Conservation (phyloP, 2,113 vertebrate genomes). For the Physeter macrocephalus region DNA sequence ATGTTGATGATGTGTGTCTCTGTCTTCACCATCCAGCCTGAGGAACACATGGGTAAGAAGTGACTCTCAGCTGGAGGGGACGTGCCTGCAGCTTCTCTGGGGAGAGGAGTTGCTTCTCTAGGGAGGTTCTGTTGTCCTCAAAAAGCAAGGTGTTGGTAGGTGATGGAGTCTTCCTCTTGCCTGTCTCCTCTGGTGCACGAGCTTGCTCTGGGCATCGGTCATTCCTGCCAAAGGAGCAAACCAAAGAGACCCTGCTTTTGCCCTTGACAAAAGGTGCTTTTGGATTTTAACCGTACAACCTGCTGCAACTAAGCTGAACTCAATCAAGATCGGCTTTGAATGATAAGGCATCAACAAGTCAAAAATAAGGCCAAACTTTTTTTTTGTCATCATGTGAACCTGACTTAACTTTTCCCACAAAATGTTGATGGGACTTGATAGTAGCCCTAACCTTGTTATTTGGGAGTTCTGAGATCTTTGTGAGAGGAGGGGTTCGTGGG, state of each 20-base stretch:
- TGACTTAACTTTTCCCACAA: neutral
- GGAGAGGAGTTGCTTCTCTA: neutral
- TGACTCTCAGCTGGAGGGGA: too few species aligned
- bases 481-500: neutral
- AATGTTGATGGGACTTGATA: neutral
- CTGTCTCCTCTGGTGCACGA: rapidly evolving
- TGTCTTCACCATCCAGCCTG: constrained; percentile 56
- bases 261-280: neutral
- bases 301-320: neutral
- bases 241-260: neutral
- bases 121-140: neutral
- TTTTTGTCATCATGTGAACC: neutral
- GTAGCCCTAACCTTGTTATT: neutral
- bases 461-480: neutral
- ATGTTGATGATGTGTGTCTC: neutral
- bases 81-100: neutral
- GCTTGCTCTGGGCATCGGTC: neutral
- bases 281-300: neutral
- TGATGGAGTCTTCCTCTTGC: too few species aligned
- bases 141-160: neutral
- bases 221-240: neutral
- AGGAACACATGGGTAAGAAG: constrained; percentile 69
- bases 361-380: neutral
- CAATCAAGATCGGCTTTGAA: neutral
- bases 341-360: neutral